These are phyloP conservation scores for Ophiodon elongatus DNA, from an alignment of 2,113 vertebrate genomes.

Conservation along the genomic window DNA sequence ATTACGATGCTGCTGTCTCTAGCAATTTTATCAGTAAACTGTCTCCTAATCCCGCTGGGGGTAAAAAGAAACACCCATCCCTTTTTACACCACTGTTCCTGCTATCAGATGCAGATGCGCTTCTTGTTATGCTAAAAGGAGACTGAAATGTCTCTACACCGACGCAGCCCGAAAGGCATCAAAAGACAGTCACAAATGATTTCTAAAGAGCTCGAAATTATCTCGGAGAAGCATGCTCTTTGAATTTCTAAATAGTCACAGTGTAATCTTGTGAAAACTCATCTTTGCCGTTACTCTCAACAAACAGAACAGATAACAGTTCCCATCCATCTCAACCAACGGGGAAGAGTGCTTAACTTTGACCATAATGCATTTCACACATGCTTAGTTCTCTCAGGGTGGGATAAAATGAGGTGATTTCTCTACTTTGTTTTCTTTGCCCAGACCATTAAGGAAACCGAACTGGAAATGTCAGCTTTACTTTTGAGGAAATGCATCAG, in stretches of 20 bases:
- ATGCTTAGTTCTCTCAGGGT: constrained; percentile 13
- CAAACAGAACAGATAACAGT: constrained; percentile 31
- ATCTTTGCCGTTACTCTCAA: constrained; percentile 13
- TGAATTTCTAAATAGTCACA: constrained; percentile 42
- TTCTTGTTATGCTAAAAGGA: constrained; percentile 38
- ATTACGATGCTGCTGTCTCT: constrained; percentile 56
- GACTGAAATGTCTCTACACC: constrained; percentile 41
- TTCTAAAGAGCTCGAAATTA: constrained; percentile 54
- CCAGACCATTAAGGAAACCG: constrained; percentile 12
- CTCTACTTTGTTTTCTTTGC: constrained; percentile 24
- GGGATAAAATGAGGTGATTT: constrained; percentile 14
- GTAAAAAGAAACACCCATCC: constrained; percentile 34
- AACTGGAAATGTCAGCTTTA: constrained; percentile 30
- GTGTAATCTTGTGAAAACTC: constrained; percentile 13
- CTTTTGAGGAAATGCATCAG: constrained; percentile 29
- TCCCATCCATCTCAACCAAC: neutral
- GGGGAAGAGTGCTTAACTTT: constrained; percentile 20
- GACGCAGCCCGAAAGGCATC: constrained; percentile 32
- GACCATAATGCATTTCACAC: constrained; percentile 36
- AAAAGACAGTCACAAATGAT: constrained; percentile 44
- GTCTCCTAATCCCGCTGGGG: constrained; percentile 58
- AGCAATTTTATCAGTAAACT: constrained; percentile 64
- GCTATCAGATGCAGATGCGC: constrained; percentile 25
- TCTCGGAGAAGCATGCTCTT: constrained; percentile 37
- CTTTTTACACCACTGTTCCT: constrained; percentile 2